Evolutionary conservation across 2,888 invertebrate genomes (phyloP).

Genomic region (Junonia oenone): DNA sequence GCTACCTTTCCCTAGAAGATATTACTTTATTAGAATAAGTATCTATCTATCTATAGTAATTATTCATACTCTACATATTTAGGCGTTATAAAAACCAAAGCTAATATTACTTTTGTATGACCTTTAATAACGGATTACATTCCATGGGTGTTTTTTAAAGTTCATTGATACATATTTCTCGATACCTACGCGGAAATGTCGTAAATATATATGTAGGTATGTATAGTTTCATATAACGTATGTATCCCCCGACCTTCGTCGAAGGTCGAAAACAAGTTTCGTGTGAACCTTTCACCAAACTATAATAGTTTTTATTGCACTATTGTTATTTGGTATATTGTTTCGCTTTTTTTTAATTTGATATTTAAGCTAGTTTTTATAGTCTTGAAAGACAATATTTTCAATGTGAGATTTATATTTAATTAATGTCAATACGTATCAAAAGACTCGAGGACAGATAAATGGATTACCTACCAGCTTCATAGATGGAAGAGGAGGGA

Average conservation of each 20-base stretch:
- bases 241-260: conserved; percentile 18
- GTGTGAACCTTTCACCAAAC: conserved; percentile 32
- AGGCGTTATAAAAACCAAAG: not conserved
- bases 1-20: no score
- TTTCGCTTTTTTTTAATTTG: not conserved
- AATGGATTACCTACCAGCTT: no score
- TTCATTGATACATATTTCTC: conserved; percentile 22
- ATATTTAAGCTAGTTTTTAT: not conserved
- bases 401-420: not conserved
- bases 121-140: conserved; percentile 14
- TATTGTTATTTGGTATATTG: not conserved
- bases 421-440: not conserved
- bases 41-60: no score
- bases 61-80: no score
- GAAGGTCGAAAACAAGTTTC: conserved; percentile 29
- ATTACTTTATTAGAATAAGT: no score
- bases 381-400: not conserved
- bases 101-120: not conserved
- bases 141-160: conserved; percentile 9
- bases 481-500: no score
- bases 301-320: conserved; percentile 9
- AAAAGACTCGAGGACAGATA: no score
- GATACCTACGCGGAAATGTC: conserved; percentile 21
- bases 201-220: not conserved
- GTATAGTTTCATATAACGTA: conserved; percentile 6